These are phyloP conservation scores for Synanthedon tipuliformis DNA, from an alignment of 2,888 invertebrate genomes.

Conservation along the genomic window DNA sequence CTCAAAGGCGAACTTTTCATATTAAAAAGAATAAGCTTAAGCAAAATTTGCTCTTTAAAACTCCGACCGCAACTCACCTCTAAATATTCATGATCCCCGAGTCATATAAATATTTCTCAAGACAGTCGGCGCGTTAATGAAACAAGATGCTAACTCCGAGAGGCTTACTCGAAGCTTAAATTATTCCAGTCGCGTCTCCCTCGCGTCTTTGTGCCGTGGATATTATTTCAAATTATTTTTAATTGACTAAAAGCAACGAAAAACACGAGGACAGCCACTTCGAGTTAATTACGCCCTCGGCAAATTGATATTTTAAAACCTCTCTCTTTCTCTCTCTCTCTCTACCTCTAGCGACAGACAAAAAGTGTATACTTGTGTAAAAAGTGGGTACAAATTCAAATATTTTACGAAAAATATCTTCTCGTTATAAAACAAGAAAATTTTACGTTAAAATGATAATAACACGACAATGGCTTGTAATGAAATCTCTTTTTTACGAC, in stretches of 20 bases:
- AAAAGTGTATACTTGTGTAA: conserved; percentile 2
- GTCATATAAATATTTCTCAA: conserved; percentile 52
- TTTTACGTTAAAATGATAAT: conserved; percentile 53
- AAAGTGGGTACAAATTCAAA: conserved; percentile 8
- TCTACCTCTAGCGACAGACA: conserved; percentile 14
- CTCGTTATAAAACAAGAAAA: conserved; percentile 42
- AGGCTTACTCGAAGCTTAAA: conserved; percentile 37
- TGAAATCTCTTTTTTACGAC: conserved; percentile 53
- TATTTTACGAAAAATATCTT: conserved; percentile 31
- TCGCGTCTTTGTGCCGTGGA: conserved; percentile 39
- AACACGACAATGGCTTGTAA: conserved; percentile 55
- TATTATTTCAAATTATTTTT: conserved; percentile 66
- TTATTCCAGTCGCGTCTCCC: conserved; percentile 44
- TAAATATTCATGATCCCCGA: conserved; percentile 55
- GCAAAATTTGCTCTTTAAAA: conserved; percentile 36
- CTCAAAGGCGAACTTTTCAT: not conserved
- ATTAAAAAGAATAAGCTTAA: not conserved
- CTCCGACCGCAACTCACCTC: conserved; percentile 16
- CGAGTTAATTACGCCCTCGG: conserved; percentile 45
- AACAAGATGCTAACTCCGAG: conserved; percentile 57
- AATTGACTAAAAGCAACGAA: conserved; percentile 59
- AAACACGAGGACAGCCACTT: conserved; percentile 44
- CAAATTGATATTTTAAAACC: conserved; percentile 34
- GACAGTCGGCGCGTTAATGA: conserved; percentile 46
- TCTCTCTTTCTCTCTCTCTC: conserved; percentile 14